Evolutionary conservation across 2,113 vertebrate species (phyloP), one percentile per base, ranked within the genome.

Genomic region (Cyanoderma ruficeps): DNA sequence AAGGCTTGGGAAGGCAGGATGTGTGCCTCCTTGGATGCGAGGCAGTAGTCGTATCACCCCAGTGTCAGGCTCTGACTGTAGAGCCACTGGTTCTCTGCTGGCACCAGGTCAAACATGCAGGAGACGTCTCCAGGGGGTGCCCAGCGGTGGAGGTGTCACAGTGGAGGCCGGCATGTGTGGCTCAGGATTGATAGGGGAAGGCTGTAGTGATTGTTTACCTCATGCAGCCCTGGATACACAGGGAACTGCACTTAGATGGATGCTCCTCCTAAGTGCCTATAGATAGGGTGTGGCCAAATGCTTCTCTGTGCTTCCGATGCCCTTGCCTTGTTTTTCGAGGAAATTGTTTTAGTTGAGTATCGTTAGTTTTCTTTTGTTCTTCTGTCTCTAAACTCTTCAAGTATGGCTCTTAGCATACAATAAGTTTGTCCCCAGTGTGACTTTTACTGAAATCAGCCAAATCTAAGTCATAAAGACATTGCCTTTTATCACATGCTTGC

Each of bases 161-260:
- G n/a, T 24, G n/a, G n/a, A 65, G 64, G 23, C 27, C 0, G 8
- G 13, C 22, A 7, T 0, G 9, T 14, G 10, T 0, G 1, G 35
- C 57, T 64, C 27, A 17, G 44, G 56, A 33, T 9, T 76, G 74
- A 39, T 1, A 4, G 9, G 31, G 3, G 3, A 56, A 47, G 21
- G 27, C 56, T 44, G 0, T 6, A 44, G 47, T 13, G 14, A 31
- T 55, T 24, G 9, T 57, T 63, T 41, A 41, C 22, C 35, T 91
- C 27, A 20, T 25, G 33, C 33, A 74, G 69, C 39, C 25, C 24
- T 67, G n/a, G 22, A 74, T 78, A 55, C 60, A 15, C n/a, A 59
- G 39, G 39, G 57, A 82, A 33, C 61, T 59, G 65, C 5, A 16
- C 49, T 72, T 30, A 37, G 46, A 49, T 61, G 42, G 15, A 50